Conservation (phyloP, 2,797 vertebrate species). For the Sebastes alutus region DNA sequence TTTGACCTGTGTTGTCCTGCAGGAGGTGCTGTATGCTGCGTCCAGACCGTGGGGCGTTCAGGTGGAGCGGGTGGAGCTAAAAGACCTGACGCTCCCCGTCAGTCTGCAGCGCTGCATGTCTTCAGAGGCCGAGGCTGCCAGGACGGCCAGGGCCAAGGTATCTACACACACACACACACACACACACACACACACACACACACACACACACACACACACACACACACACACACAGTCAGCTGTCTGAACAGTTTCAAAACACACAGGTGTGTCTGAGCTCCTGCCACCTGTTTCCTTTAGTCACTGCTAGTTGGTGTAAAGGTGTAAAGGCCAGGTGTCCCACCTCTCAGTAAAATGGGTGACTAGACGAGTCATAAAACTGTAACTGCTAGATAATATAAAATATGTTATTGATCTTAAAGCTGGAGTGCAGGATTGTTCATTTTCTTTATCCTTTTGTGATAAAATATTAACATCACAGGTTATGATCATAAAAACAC, state of each 20-base stretch:
- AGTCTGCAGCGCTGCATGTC: conserved; percentile 85
- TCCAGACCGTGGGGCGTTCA: conserved; percentile 82
- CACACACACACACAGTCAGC: neutral
- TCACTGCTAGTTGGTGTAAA: no score
- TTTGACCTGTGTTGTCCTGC: neutral
- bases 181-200: neutral
- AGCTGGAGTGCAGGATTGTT: no score
- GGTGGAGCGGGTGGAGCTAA: conserved; percentile 84
- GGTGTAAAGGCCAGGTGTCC: no score
- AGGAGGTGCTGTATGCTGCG: conserved; percentile 74
- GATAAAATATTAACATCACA: no score
- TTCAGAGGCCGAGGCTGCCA: conserved; percentile 81
- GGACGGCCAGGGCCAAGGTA: conserved; percentile 56
- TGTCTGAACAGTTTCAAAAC: neutral
- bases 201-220: conserved; percentile 6
- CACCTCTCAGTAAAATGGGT: no score
- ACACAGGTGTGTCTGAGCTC: neutral
- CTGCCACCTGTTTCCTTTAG: conserved; percentile 2
- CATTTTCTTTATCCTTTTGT: neutral
- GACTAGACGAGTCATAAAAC: no score
- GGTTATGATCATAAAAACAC: neutral
- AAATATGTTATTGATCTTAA: no score
- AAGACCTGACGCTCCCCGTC: conserved; percentile 79
- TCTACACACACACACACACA: conserved; percentile 3
- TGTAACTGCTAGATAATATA: no score